Evolutionary conservation across 2,888 invertebrate species (phyloP).

Genomic region (Lasioglossum leucozonium): DNA sequence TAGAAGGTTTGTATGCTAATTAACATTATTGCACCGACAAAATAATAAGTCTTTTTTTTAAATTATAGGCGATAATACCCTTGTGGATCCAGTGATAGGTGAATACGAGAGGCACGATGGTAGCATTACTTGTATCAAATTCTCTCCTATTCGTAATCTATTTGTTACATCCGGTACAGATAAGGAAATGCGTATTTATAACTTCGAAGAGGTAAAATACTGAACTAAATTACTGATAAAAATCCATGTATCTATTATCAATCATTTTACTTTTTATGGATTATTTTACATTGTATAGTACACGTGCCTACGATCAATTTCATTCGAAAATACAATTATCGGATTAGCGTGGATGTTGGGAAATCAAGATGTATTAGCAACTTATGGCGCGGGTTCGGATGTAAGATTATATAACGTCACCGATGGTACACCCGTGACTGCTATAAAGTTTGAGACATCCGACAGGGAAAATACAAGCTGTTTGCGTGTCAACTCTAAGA

Average conservation of each 20-base stretch:
- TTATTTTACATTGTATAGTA: constrained; percentile 64
- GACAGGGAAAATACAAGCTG: constrained; percentile 76
- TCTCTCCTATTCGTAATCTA: constrained; percentile 76
- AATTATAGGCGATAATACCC: constrained; percentile 71
- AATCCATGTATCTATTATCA: neutral
- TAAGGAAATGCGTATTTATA: constrained; percentile 81
- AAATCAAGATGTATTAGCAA: constrained; percentile 77
- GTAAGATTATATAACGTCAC: constrained; percentile 78
- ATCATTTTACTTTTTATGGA: neutral
- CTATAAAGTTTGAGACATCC: constrained; percentile 75
- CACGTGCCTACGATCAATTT: constrained; percentile 73
- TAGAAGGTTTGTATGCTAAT: constrained; percentile 71
- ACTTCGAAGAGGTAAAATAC: constrained; percentile 77
- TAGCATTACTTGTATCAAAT: constrained; percentile 79
- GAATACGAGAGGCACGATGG: constrained; percentile 80
- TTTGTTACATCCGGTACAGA: constrained; percentile 80
- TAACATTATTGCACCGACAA: neutral
- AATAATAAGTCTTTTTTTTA: neutral
- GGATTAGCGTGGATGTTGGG: constrained; percentile 79
- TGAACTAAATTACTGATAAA: neutral
- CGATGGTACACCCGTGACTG: constrained; percentile 70
- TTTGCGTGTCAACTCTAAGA: constrained; percentile 79
- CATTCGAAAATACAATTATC: constrained; percentile 77
- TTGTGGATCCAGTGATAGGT: constrained; percentile 80
- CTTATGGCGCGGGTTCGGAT: constrained; percentile 78